These are phyloP conservation scores for Branchipolynoe longqiensis DNA, from an alignment of 2,888 invertebrate genomes.

Conservation along the genomic window DNA sequence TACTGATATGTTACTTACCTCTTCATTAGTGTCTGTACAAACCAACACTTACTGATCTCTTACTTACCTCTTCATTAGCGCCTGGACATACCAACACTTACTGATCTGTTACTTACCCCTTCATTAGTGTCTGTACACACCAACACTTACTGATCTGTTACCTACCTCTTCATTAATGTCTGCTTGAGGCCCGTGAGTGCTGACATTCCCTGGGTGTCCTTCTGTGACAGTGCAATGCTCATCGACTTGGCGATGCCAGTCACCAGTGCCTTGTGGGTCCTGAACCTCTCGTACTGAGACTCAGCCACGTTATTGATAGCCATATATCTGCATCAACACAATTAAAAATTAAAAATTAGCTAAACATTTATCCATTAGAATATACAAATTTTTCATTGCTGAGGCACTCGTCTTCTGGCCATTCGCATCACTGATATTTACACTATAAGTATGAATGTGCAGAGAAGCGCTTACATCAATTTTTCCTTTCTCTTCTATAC, in stretches of 20 bases:
- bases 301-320: neutral
- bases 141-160: neutral
- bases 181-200: neutral
- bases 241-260: neutral
- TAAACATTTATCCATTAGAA: no score
- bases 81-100: neutral
- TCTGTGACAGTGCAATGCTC: neutral
- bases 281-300: neutral
- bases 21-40: no score
- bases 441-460: no score
- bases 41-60: neutral
- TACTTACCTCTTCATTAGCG: neutral
- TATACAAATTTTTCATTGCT: no score
- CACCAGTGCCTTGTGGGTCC: neutral
- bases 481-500: no score
- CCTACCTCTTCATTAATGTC: neutral
- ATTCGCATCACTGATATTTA: no score
- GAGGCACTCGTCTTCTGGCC: no score
- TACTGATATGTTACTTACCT: no score
- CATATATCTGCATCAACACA: neutral
- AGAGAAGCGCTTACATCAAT: no score
- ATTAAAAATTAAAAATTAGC: no score
- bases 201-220: neutral
- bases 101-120: neutral
- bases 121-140: neutral